Conservation (phyloP, 1,140 invertebrate species). For the Macrobrachium nipponense region DNA sequence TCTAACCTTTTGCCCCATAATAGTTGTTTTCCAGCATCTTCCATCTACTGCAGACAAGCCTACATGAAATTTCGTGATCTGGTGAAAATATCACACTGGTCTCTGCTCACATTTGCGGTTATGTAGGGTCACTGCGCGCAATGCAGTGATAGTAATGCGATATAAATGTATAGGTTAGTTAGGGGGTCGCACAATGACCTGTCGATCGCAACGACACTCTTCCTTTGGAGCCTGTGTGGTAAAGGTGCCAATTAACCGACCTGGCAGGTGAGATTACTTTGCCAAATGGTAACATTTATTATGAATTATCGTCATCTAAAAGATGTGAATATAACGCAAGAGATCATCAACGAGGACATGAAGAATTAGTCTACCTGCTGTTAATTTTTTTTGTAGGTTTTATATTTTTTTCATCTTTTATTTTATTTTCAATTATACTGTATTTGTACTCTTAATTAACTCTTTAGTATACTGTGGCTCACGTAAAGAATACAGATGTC, state of each 20-base stretch:
- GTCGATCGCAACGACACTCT: slow-evolving; percentile 22
- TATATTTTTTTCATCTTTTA: no score
- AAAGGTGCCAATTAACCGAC: slow-evolving; percentile 6
- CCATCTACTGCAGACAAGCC: slow-evolving; percentile 44
- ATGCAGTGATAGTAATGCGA: slow-evolving; percentile 70
- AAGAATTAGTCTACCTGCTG: neutral
- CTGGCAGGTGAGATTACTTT: slow-evolving; percentile 45
- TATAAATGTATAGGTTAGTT: slow-evolving; percentile 52
- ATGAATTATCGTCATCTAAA: slow-evolving; percentile 1
- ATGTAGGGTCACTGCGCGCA: slow-evolving; percentile 71
- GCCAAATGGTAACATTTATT: slow-evolving; percentile 34
- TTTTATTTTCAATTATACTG: no score
- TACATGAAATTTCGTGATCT: slow-evolving; percentile 29
- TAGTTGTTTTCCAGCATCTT: slow-evolving; percentile 37
- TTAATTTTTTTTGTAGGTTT: no score
- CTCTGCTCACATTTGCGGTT: slow-evolving; percentile 38
- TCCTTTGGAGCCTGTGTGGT: slow-evolving; percentile 33
- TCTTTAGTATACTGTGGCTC: no score
- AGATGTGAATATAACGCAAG: no score
- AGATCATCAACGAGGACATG: slow-evolving; percentile 19
- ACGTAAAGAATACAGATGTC: no score
- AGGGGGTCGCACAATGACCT: slow-evolving; percentile 63
- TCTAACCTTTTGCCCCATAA: slow-evolving; percentile 40
- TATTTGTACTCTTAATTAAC: no score
- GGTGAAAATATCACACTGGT: slow-evolving; percentile 46